Base-by-base conservation (phyloP, 23 tunicate species). In the Oikopleura vanhoeffeni region DNA sequence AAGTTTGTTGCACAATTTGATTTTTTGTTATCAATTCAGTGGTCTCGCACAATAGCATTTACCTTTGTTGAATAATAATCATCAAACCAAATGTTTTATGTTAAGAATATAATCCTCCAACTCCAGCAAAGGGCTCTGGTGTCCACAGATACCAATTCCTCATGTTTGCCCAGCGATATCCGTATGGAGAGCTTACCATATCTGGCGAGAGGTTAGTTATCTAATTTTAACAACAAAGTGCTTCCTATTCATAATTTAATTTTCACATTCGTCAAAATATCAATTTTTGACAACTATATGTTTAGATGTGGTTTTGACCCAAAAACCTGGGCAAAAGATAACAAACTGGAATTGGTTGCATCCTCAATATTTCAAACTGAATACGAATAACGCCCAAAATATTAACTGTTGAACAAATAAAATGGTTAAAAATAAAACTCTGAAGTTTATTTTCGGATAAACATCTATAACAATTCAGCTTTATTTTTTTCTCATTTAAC, bases 351-450 rank as follows among this genome's bases (percentile, higher is more conserved):
- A 71, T 38, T 71, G 4, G 79, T 71, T 32, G 79, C 79, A 2
- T 71, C 79, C 36, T 71, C 79, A 30, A 71, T 71, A 24, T 71
- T 71, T 38, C 27, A 18, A 18, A 71, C 79, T 2, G 79, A 71
- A 71, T 71, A 71, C 32, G 79, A 71, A 71, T 71, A 71, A 71
- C n/a, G n/a, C n/a, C n/a, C n/a, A n/a, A n/a, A n/a, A n/a, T n/a
- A n/a, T n/a, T n/a, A n/a, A n/a, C n/a, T n/a, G n/a, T n/a, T n/a
- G n/a, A n/a, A n/a, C n/a, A n/a, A n/a, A n/a, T n/a, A n/a, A n/a
- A n/a, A n/a, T n/a, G n/a, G n/a, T n/a, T n/a, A n/a, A n/a, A n/a
- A n/a, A n/a, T n/a, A n/a, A n/a, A n/a, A n/a, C n/a, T n/a, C n/a
- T n/a, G n/a, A n/a, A n/a, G n/a, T n/a, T n/a, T n/a, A n/a, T n/a